Evolutionary conservation across 2,888 invertebrate genomes (phyloP).

Genomic region (Caenorhabditis sp.): DNA sequence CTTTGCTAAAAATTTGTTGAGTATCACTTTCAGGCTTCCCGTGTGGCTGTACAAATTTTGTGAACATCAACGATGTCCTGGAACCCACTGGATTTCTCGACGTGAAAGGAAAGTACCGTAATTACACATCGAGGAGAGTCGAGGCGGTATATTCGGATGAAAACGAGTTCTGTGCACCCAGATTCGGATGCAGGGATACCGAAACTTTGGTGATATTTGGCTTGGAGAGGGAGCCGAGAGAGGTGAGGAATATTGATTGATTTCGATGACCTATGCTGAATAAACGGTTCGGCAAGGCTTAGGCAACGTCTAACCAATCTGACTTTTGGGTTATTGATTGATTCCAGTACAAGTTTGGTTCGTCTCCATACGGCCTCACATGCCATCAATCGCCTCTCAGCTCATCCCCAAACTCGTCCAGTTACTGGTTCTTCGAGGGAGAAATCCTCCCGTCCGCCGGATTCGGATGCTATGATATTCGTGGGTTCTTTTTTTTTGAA

Average conservation of each 20-base stretch:
- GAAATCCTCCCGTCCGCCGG: neutral
- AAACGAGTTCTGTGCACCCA: neutral
- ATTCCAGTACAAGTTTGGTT: neutral
- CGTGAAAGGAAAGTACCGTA: too few relatives aligned
- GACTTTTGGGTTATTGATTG: too few relatives aligned
- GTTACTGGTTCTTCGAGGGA: constrained; percentile 1
- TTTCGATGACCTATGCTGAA: too few relatives aligned
- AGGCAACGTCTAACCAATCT: too few relatives aligned
- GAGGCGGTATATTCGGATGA: neutral
- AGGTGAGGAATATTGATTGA: too few relatives aligned
- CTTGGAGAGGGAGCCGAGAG: neutral
- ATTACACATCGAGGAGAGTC: neutral
- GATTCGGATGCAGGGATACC: neutral
- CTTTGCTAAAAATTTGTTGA: too few relatives aligned
- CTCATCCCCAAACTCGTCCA: neutral
- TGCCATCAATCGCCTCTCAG: neutral
- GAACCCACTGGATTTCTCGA: too few relatives aligned
- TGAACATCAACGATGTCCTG: too few relatives aligned
- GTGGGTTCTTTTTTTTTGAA: neutral
- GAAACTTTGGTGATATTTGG: neutral
- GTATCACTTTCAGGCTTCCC: too few relatives aligned
- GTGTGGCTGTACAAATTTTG: too few relatives aligned
- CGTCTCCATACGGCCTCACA: neutral
- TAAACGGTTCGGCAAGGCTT: too few relatives aligned
- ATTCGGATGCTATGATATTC: neutral